Conservation (phyloP, 1,140 invertebrate genomes). For the Pollicipes pollicipes region DNA sequence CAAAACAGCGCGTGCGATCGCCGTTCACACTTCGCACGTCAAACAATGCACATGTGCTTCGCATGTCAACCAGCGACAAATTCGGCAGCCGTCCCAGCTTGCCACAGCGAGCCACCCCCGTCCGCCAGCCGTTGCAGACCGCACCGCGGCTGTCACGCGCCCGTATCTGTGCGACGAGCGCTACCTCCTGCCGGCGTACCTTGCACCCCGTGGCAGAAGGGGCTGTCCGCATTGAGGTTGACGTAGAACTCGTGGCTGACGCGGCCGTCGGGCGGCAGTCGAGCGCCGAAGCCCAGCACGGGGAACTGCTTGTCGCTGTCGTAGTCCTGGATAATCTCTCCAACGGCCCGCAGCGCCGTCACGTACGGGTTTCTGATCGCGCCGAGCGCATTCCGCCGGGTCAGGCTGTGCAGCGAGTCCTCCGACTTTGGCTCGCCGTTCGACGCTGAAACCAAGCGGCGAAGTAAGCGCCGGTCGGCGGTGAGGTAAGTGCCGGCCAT, state of each 20-base stretch:
- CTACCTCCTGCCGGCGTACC: no score
- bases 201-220: constrained; percentile 32
- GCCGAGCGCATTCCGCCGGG: constrained; percentile 15
- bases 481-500: no score
- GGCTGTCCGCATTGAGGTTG: constrained; percentile 36
- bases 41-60: no score
- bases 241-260: constrained; percentile 40
- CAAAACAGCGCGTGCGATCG: no score
- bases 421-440: constrained; percentile 41
- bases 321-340: constrained; percentile 46
- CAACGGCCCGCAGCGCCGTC: constrained; percentile 38
- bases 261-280: constrained; percentile 32
- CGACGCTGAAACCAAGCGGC: constrained; percentile 42
- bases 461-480: no score
- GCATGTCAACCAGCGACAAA: no score
- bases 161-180: no score
- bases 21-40: no score
- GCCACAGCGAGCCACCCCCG: no score
- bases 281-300: constrained; percentile 37
- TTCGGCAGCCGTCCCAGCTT: no score
- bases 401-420: constrained; percentile 38
- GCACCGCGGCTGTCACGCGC: no score
- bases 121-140: no score
- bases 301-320: constrained; percentile 36
- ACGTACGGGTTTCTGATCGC: constrained; percentile 31